Conservation (phyloP, 2,888 invertebrate genomes). For the Eupithecia exiguata region DNA sequence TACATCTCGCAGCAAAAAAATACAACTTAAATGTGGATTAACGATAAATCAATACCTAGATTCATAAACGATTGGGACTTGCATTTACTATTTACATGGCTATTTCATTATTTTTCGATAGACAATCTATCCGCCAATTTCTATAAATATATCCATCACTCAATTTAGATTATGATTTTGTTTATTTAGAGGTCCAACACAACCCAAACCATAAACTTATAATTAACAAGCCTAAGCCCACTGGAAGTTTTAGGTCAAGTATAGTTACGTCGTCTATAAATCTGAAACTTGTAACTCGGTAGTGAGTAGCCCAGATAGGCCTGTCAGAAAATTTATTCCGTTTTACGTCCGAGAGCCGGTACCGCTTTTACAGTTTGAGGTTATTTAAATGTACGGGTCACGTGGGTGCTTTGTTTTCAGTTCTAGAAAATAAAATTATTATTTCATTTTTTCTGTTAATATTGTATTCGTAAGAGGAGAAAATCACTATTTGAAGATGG, state of each 20-base stretch:
- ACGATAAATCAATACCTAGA: not conserved
- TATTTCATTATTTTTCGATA: not conserved
- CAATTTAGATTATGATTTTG: not conserved
- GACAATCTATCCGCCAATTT: not conserved
- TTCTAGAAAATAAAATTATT: not conserved
- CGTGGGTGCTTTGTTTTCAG: constrained; percentile 19
- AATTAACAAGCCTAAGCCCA: constrained; percentile 31
- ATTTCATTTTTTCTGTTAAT: not conserved
- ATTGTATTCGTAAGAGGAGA: not conserved
- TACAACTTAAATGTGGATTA: not conserved
- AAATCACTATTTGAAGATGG: not conserved
- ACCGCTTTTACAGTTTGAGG: constrained; percentile 44
- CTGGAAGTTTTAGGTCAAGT: constrained; percentile 57
- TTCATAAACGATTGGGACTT: not conserved
- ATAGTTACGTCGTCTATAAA: constrained; percentile 57
- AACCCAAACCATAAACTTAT: constrained; percentile 14
- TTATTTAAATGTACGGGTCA: constrained; percentile 32
- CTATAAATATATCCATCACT: not conserved
- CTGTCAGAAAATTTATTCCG: constrained; percentile 45
- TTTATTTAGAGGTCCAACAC: not conserved
- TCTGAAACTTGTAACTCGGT: constrained; percentile 35
- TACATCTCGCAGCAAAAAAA: not conserved
- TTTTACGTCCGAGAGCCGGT: constrained; percentile 47
- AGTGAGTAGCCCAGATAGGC: constrained; percentile 43
- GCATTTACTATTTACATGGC: not conserved